Evolutionary conservation across 2,113 vertebrate genomes (phyloP).

Genomic region (Alexandromys fortis): DNA sequence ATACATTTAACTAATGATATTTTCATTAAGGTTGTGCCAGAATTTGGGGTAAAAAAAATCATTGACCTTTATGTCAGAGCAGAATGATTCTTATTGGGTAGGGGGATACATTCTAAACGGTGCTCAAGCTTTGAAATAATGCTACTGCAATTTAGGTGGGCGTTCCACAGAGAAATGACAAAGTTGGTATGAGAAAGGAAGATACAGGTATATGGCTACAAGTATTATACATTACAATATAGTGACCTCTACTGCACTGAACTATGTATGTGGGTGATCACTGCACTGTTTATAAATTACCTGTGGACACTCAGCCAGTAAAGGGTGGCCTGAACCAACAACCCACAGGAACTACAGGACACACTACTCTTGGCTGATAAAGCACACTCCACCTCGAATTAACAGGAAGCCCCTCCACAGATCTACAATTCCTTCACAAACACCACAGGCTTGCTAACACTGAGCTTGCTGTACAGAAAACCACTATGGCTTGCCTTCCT

Average conservation of each 20-base stretch:
- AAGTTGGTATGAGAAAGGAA: background rate
- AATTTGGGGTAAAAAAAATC: background rate
- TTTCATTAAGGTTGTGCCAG: background rate
- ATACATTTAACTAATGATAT: background rate
- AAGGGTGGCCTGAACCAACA: background rate
- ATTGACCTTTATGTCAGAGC: background rate
- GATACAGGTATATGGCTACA: background rate
- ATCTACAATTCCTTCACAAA: background rate
- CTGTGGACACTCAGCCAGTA: background rate
- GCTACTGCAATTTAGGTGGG: background rate
- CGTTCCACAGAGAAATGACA: background rate
- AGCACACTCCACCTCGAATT: background rate
- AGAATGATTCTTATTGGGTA: background rate
- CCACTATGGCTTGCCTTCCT: background rate
- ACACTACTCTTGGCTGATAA: background rate
- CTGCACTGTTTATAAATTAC: background rate
- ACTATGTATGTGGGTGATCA: background rate
- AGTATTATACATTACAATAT: background rate
- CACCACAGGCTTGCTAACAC: background rate
- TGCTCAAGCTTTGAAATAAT: background rate
- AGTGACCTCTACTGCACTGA: background rate
- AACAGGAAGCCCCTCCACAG: background rate
- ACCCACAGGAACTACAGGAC: background rate
- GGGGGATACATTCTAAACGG: background rate
- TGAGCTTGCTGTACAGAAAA: slow-evolving; percentile 1